These are phyloP conservation scores for Mus minutoides DNA, from an alignment of 2,797 vertebrate genomes.

Conservation along the genomic window DNA sequence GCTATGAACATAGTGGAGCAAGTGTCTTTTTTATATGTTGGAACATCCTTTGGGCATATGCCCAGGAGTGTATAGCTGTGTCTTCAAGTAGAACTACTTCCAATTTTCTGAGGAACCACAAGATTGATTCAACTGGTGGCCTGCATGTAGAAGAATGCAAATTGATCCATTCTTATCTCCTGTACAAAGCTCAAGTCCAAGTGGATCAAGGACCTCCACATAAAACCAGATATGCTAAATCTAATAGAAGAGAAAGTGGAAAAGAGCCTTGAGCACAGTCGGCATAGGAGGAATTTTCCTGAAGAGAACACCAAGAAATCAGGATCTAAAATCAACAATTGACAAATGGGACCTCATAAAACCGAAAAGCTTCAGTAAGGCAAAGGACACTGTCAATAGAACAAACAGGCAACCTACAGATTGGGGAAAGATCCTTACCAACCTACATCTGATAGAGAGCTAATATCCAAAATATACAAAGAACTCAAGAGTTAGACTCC, in stretches of 20 bases:
- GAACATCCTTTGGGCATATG: too few relatives aligned
- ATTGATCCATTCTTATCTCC: too few relatives aligned
- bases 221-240: neutral
- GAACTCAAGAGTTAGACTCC: neutral
- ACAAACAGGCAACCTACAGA: neutral
- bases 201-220: neutral
- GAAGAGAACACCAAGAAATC: neutral
- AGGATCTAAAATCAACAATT: neutral
- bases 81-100: too few relatives aligned
- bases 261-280: neutral
- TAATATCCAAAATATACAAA: neutral
- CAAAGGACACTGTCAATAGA: neutral
- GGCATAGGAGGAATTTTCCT: neutral
- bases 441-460: neutral
- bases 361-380: neutral
- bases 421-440: neutral
- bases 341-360: neutral
- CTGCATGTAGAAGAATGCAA: too few relatives aligned
- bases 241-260: neutral
- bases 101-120: too few relatives aligned
- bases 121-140: neutral
- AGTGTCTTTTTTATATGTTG: too few relatives aligned
- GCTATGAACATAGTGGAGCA: too few relatives aligned
- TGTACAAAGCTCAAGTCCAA: too few relatives aligned
- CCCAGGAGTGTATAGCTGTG: too few relatives aligned